Evolutionary conservation across 92 coral and sea anemone species (phyloP).

Genomic region (Actinernus sp.): DNA sequence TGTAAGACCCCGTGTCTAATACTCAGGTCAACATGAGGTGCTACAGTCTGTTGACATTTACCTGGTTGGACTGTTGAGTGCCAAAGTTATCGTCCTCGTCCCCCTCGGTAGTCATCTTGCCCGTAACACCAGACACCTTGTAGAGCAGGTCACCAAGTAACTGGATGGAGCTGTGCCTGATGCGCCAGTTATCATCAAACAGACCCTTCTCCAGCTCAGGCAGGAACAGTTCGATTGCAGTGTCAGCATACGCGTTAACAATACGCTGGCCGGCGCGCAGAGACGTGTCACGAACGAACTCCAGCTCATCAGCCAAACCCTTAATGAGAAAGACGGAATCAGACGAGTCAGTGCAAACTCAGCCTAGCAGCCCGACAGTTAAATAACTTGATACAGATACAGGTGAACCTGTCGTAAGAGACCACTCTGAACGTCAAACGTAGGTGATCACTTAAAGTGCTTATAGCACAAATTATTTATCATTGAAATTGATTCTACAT

Average conservation of each 20-base stretch:
- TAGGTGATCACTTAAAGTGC: no score
- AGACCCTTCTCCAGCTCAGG: slow-evolving; percentile 94
- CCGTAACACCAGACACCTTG: slow-evolving; percentile 95
- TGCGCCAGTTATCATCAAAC: slow-evolving; percentile 99
- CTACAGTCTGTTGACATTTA: slow-evolving; percentile 17
- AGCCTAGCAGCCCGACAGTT: no score
- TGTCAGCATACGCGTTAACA: slow-evolving; percentile 90
- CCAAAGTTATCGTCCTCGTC: slow-evolving; percentile 99
- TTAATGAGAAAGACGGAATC: no score
- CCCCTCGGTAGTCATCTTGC: slow-evolving; percentile 99
- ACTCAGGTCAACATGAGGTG: background rate
- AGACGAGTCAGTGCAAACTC: no score
- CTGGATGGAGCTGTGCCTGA: slow-evolving; percentile 92
- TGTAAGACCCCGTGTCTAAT: no score
- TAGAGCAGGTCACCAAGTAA: slow-evolving; percentile 92
- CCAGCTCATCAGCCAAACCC: slow-evolving; percentile 99
- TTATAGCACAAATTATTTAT: no score
- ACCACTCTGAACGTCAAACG: no score
- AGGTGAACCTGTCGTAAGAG: no score
- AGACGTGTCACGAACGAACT: slow-evolving; percentile 96
- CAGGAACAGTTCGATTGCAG: slow-evolving; percentile 91
- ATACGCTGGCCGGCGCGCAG: slow-evolving; percentile 97
- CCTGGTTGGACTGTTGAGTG: slow-evolving; percentile 93
- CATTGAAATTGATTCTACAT: no score
- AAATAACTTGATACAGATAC: no score